These are phyloP conservation scores for Probosciger aterrimus DNA, from an alignment of 2,113 vertebrate genomes.

Conservation along the genomic window DNA sequence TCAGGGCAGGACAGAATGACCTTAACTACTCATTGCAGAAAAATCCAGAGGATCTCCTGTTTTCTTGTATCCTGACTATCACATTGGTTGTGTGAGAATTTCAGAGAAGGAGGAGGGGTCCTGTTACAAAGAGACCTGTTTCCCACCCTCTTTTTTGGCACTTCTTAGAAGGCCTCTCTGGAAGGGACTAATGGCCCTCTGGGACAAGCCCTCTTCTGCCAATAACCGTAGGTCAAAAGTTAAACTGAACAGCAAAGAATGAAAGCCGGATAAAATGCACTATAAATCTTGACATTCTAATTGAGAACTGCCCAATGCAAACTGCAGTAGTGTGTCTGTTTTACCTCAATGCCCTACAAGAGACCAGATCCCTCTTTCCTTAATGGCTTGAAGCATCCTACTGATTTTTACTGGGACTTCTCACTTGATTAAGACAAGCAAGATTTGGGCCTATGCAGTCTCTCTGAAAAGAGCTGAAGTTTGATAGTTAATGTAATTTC, in stretches of 20 bases:
- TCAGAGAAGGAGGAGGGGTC: neutral
- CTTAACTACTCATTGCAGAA: neutral
- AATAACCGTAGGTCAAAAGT: constrained; percentile 55
- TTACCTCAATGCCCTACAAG: constrained; percentile 40
- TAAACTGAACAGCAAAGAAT: constrained; percentile 45
- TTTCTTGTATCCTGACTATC: neutral
- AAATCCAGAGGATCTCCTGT: neutral
- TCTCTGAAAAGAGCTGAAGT: neutral
- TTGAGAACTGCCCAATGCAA: constrained; percentile 55
- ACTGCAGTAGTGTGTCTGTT: constrained; percentile 43
- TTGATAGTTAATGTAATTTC: neutral
- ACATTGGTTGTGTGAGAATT: neutral
- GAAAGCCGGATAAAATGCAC: constrained; percentile 54
- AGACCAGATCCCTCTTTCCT: neutral
- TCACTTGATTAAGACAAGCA: neutral
- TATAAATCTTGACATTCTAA: constrained; percentile 64
- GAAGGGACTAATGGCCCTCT: constrained; percentile 39
- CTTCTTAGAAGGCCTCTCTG: constrained; percentile 23
- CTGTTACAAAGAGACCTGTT: constrained; percentile 11
- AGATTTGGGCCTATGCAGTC: neutral
- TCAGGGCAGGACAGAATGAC: neutral
- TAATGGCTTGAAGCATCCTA: neutral
- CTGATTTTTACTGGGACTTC: constrained; percentile 13
- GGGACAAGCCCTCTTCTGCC: constrained; percentile 46
- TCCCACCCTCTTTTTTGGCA: constrained; percentile 13